These are phyloP conservation scores for Acleris laterana DNA, from an alignment of 2,888 invertebrate species.

Conservation along the genomic window DNA sequence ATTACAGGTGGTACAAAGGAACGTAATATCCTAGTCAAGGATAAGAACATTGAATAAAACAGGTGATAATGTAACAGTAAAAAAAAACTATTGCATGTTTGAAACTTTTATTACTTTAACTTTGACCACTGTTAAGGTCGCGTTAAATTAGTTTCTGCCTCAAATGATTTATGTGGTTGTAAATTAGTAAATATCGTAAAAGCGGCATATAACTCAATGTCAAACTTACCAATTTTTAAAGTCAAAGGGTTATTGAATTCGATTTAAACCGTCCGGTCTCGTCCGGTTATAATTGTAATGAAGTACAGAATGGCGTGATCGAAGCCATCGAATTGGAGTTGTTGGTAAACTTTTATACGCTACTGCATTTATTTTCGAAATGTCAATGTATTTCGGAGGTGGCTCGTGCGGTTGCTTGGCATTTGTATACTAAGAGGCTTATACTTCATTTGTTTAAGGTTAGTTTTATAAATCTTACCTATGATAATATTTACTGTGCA, in stretches of 20 bases:
- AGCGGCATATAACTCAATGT: conserved; percentile 22
- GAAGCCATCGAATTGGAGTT: conserved; percentile 18
- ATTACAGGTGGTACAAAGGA: no score
- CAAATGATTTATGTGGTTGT: conserved; percentile 22
- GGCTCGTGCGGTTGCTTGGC: background rate
- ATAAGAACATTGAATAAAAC: background rate
- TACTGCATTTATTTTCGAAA: conserved; percentile 21
- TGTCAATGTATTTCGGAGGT: conserved; percentile 14
- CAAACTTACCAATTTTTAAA: conserved; percentile 29
- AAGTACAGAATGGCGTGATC: conserved; percentile 33
- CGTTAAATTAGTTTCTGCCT: conserved; percentile 17
- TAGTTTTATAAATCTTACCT: no score
- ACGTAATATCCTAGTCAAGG: no score
- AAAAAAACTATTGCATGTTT: background rate
- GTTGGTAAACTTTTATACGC: conserved; percentile 22
- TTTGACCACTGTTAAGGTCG: conserved; percentile 10
- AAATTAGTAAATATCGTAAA: conserved; percentile 28
- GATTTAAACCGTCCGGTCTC: conserved; percentile 24
- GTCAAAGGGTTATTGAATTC: conserved; percentile 37
- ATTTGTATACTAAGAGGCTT: background rate
- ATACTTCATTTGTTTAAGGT: background rate
- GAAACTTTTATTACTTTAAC: conserved; percentile 6
- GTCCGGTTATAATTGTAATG: conserved; percentile 29
- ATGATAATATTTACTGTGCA: no score
- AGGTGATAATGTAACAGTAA: background rate